Evolutionary conservation across 2,888 invertebrate species (phyloP).

Genomic region (Cordilura impudica): DNA sequence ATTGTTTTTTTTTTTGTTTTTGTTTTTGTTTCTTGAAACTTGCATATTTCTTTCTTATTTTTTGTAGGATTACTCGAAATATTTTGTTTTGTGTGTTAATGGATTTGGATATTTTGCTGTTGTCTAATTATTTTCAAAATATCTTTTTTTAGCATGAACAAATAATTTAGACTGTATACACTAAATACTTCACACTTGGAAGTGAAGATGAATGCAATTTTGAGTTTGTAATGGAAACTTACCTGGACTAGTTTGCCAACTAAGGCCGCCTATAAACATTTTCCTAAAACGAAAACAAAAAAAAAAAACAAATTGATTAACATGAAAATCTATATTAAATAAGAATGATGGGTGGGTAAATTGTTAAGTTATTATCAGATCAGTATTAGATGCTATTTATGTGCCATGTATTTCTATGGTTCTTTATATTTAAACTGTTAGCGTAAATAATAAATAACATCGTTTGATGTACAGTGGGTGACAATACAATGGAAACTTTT

Average conservation of each 20-base stretch:
- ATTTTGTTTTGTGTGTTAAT: constrained; percentile 1
- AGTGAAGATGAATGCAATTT: background rate
- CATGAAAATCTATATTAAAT: background rate
- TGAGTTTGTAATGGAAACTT: constrained; percentile 75
- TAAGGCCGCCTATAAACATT: constrained; percentile 99
- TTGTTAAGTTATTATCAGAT: no score
- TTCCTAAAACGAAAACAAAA: constrained; percentile 82
- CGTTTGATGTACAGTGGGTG: no score
- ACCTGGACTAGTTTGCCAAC: constrained; percentile 99
- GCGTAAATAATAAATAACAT: no score
- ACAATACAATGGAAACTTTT: no score
- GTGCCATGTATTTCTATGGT: no score
- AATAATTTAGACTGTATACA: constrained; percentile 28
- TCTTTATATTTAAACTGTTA: no score
- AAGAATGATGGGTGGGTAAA: no score
- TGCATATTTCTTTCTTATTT: no score
- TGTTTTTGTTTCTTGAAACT: background rate
- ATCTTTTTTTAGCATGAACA: background rate
- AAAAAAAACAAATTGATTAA: constrained; percentile 51
- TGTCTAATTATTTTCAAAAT: constrained; percentile 3
- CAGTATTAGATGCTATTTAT: no score
- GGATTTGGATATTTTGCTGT: constrained; percentile 2
- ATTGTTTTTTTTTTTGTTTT: background rate
- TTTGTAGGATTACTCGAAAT: background rate
- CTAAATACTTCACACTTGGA: constrained; percentile 52